Conservation (phyloP, 2,113 vertebrate species). For the Lepisosteus oculatus region DNA sequence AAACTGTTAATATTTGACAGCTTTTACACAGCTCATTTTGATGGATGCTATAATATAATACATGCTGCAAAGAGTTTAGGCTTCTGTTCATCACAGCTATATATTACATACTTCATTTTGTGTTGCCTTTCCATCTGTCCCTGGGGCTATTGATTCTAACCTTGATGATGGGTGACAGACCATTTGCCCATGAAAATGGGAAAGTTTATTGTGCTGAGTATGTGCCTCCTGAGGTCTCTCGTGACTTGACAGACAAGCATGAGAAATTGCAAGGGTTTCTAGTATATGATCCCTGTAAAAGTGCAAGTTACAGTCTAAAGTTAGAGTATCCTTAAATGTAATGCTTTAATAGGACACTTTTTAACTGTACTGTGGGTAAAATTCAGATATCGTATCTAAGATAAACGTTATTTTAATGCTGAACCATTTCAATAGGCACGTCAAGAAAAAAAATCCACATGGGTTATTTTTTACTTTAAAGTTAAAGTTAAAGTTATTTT, state of each 20-base stretch:
- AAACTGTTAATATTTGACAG: constrained; percentile 4
- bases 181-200: constrained; percentile 37
- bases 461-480: too few relatives aligned
- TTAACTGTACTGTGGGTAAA: too few relatives aligned
- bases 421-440: too few relatives aligned
- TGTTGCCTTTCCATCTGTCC: constrained; percentile 28
- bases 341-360: too few relatives aligned
- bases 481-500: too few relatives aligned
- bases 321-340: too few relatives aligned
- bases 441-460: too few relatives aligned
- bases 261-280: constrained; percentile 1
- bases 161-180: constrained; percentile 44
- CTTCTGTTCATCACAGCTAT: background rate
- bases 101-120: constrained; percentile 5
- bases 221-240: constrained; percentile 13
- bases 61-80: background rate
- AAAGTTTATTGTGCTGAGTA: constrained; percentile 47
- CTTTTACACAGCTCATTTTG: background rate
- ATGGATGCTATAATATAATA: background rate
- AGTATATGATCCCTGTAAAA: background rate
- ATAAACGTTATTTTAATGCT: too few relatives aligned
- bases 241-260: constrained; percentile 2
- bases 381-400: too few relatives aligned
- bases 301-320: too few relatives aligned
- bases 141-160: constrained; percentile 45